These are phyloP conservation scores for Drosophila mojavensis DNA, from an alignment of 1,140 invertebrate species.

Conservation along the genomic window DNA sequence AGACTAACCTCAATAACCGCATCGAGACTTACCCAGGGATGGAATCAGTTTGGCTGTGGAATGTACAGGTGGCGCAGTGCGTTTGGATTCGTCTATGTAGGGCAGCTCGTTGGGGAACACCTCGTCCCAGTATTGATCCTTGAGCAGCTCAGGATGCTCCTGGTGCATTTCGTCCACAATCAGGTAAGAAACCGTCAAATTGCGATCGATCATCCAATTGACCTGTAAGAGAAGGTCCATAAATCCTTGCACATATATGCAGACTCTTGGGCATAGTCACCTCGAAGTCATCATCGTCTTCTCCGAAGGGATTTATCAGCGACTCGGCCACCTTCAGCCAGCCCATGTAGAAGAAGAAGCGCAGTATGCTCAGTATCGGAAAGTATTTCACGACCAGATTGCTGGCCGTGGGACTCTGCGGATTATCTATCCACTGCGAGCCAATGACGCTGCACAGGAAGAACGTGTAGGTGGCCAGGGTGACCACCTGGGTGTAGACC, in stretches of 20 bases:
- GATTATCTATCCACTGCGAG: conserved; percentile 89
- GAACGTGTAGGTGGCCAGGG: conserved; percentile 95
- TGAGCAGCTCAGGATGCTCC: conserved; percentile 93
- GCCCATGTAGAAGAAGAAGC: conserved; percentile 94
- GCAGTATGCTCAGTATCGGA: conserved; percentile 91
- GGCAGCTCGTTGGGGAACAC: conserved; percentile 92
- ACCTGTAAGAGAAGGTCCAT: conserved; percentile 84
- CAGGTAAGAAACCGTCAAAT: conserved; percentile 93
- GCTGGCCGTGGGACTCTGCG: conserved; percentile 69
- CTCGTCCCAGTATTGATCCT: conserved; percentile 96
- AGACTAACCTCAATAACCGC: neutral
- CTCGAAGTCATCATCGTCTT: conserved; percentile 91
- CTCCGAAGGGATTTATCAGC: conserved; percentile 93
- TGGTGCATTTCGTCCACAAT: conserved; percentile 97
- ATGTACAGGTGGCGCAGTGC: conserved; percentile 90
- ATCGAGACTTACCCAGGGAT: neutral
- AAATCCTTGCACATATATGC: neutral
- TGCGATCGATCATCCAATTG: conserved; percentile 95
- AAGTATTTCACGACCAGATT: conserved; percentile 89
- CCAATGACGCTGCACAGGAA: conserved; percentile 91
- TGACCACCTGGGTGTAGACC: conserved; percentile 98
- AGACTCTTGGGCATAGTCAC: conserved; percentile 33
- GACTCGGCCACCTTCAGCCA: conserved; percentile 94
- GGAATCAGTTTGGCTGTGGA: conserved; percentile 90
- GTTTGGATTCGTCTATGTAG: conserved; percentile 90